phyloP scores from a whole-genome alignment of 1,140 invertebrate genomes.

The Calosoma granatense region DNA sequence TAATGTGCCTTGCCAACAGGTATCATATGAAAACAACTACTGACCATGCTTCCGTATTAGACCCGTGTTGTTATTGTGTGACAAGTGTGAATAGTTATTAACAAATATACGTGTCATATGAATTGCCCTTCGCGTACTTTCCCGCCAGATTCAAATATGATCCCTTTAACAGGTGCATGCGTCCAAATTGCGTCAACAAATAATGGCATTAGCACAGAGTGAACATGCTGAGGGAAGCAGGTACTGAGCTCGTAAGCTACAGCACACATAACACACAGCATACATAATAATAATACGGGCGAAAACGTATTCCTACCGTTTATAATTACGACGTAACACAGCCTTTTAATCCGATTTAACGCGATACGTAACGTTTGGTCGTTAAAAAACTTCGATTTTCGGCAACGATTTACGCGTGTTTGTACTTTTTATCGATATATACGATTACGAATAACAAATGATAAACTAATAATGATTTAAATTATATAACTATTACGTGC shows the following conservation, averaged over 20 bases:
- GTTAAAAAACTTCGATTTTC: slow-evolving; percentile 24
- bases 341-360: slow-evolving; percentile 31
- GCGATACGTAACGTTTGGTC: slow-evolving; percentile 29
- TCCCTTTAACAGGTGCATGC: not conserved
- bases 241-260: no score
- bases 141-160: slow-evolving; percentile 3
- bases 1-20: no score
- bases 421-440: slow-evolving; percentile 26
- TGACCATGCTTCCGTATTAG: no score
- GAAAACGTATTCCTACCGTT: slow-evolving; percentile 27
- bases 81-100: no score
- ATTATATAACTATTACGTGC: slow-evolving; percentile 31
- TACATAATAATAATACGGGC: no score
- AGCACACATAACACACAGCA: not conserved
- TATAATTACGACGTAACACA: slow-evolving; percentile 32
- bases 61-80: no score
- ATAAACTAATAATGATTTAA: slow-evolving; percentile 29
- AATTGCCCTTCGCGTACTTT: no score
- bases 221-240: no score
- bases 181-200: not conserved
- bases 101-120: no score
- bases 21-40: no score
- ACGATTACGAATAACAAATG: slow-evolving; percentile 26
- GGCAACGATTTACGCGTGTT: slow-evolving; percentile 23
- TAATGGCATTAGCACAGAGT: not conserved